phyloP scores from a whole-genome alignment of 2,888 invertebrate species.

The Tetrapedia diversipes region DNA sequence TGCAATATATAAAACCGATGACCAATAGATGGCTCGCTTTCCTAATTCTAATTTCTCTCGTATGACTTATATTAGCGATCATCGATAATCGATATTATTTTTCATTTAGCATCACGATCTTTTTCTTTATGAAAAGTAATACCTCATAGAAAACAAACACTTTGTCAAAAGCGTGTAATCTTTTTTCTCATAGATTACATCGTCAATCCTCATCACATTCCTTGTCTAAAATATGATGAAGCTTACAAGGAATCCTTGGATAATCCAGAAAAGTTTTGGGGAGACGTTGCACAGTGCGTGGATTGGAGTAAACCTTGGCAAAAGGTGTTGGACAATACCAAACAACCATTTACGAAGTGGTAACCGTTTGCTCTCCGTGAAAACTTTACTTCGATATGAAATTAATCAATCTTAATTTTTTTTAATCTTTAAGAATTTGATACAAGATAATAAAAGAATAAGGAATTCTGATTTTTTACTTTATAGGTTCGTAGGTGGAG shows the following conservation, averaged over 20 bases:
- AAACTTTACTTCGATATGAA: not conserved
- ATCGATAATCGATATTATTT: no score
- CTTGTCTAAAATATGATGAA: conserved; percentile 84
- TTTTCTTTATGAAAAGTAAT: not conserved
- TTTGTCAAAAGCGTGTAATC: not conserved
- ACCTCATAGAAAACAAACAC: not conserved
- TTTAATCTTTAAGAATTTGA: not conserved
- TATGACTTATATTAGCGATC: no score
- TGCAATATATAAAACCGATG: no score
- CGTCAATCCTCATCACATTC: conserved; percentile 72
- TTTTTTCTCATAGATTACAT: conserved; percentile 74
- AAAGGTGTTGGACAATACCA: conserved; percentile 91
- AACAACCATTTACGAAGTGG: conserved; percentile 96
- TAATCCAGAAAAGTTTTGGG: conserved; percentile 94
- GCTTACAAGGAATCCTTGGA: conserved; percentile 88
- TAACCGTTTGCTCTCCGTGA: conserved; percentile 79
- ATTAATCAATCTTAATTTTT: not conserved
- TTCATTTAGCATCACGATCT: no score
- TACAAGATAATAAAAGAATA: not conserved
- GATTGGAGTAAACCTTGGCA: conserved; percentile 94
- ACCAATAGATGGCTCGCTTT: no score
- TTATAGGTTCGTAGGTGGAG: conserved; percentile 93
- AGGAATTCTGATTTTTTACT: not conserved
- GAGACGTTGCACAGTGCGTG: conserved; percentile 89
- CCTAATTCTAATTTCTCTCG: no score